These are phyloP conservation scores for Caenorhabditis uteleia DNA, from an alignment of 2,888 invertebrate genomes.

Conservation along the genomic window DNA sequence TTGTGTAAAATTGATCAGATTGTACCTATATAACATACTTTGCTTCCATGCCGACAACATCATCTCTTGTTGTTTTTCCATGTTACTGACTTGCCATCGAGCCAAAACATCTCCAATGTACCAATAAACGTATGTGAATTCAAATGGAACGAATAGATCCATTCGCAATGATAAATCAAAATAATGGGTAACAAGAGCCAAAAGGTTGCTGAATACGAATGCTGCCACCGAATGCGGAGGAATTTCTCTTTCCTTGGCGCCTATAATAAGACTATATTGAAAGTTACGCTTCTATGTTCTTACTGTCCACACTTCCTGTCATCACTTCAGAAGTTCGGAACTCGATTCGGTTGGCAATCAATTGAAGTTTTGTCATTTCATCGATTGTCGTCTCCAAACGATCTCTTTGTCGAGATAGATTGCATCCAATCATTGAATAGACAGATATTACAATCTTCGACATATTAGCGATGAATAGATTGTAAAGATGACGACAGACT, in stretches of 20 bases:
- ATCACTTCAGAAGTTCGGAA: slow-evolving; percentile 15
- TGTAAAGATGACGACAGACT: background rate
- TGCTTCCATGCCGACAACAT: slow-evolving; percentile 3
- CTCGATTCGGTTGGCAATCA: slow-evolving; percentile 76
- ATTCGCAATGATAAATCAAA: slow-evolving; percentile 91
- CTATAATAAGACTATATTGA: slow-evolving; percentile 9
- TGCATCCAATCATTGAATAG: slow-evolving; percentile 75
- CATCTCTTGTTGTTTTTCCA: slow-evolving; percentile 28
- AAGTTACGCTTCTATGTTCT: background rate
- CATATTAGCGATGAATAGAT: slow-evolving; percentile 10
- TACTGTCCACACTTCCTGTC: background rate
- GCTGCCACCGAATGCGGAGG: slow-evolving; percentile 72
- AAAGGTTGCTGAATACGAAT: slow-evolving; percentile 92
- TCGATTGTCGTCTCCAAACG: slow-evolving; percentile 87
- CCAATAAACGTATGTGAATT: slow-evolving; percentile 95
- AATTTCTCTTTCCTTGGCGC: background rate
- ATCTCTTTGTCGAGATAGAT: slow-evolving; percentile 91
- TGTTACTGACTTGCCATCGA: slow-evolving; percentile 30
- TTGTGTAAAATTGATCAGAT: background rate
- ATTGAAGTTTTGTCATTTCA: slow-evolving; percentile 88
- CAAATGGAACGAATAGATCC: slow-evolving; percentile 92
- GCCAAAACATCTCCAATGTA: slow-evolving; percentile 41
- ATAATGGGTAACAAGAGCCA: slow-evolving; percentile 90
- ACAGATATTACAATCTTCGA: slow-evolving; percentile 2
- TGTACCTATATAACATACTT: too few species aligned